These are phyloP conservation scores for Scelioninae gen. 1 DNA, from an alignment of 2,888 invertebrate genomes.

Conservation along the genomic window DNA sequence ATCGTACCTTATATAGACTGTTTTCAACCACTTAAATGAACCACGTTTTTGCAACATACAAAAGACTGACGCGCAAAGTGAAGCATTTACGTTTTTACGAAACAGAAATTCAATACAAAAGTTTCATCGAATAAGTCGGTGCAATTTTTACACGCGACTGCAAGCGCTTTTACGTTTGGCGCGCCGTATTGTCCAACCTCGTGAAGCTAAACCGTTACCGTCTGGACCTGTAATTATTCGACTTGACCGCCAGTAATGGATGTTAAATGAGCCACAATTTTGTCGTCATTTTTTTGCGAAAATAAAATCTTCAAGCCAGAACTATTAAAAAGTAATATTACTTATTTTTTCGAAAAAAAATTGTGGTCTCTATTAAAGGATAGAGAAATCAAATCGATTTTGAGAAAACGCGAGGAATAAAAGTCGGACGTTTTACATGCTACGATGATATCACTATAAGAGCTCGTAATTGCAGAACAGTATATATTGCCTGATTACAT, in stretches of 20 bases:
- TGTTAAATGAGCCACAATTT: constrained; percentile 52
- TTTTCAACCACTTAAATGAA: constrained; percentile 41
- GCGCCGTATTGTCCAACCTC: constrained; percentile 50
- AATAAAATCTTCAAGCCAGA: neutral
- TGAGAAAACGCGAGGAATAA: constrained; percentile 17
- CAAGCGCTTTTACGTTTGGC: constrained; percentile 23
- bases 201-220: constrained; percentile 56
- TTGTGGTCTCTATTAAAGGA: neutral
- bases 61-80: constrained; percentile 31
- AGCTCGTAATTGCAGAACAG: constrained; percentile 68
- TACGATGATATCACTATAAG: constrained; percentile 68
- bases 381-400: constrained; percentile 41
- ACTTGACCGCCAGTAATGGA: constrained; percentile 55
- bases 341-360: too few species aligned
- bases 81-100: constrained; percentile 26
- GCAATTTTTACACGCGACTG: constrained; percentile 51
- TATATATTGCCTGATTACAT: constrained; percentile 69
- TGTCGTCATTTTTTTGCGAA: constrained; percentile 22
- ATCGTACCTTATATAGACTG: constrained; percentile 45
- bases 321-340: constrained; percentile 1
- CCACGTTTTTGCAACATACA: constrained; percentile 32
- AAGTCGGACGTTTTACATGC: constrained; percentile 63
- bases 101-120: constrained; percentile 56
- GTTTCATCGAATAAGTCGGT: constrained; percentile 22
- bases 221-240: constrained; percentile 66